Conservation (phyloP, 2,888 invertebrate genomes). For the Aleiodes testaceus region DNA sequence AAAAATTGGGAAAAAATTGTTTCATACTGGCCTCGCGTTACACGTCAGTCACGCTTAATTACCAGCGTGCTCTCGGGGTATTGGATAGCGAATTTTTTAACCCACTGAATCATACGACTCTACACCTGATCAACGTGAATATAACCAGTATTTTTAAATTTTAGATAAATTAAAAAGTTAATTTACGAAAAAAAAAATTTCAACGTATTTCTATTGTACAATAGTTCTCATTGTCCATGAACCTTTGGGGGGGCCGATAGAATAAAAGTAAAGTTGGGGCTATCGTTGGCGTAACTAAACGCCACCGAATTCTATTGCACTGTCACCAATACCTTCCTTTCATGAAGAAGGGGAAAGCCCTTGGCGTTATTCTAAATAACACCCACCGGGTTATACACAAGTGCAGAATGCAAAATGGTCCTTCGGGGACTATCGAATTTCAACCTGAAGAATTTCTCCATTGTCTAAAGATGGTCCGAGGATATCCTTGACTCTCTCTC, state of each 20-base stretch:
- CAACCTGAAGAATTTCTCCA: slow-evolving; percentile 49
- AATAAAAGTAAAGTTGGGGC: slow-evolving; percentile 46
- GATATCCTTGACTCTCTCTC: slow-evolving; percentile 20
- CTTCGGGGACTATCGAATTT: slow-evolving; percentile 54
- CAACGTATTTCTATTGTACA: slow-evolving; percentile 1
- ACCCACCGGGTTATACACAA: slow-evolving; percentile 25
- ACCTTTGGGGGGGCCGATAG: slow-evolving; percentile 16
- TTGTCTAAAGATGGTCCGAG: slow-evolving; percentile 52
- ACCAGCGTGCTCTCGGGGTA: slow-evolving; percentile 45
- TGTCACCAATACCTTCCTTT: slow-evolving; percentile 47
- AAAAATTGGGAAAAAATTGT: slow-evolving; percentile 20
- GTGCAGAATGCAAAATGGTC: slow-evolving; percentile 39
- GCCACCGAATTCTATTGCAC: slow-evolving; percentile 53
- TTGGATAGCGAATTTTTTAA: slow-evolving; percentile 32
- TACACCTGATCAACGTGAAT: neutral
- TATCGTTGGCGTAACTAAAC: slow-evolving; percentile 64
- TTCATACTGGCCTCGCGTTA: slow-evolving; percentile 46
- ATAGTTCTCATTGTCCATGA: neutral
- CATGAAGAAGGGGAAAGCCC: slow-evolving; percentile 47
- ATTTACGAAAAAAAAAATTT: neutral
- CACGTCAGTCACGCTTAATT: slow-evolving; percentile 53
- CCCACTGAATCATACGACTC: slow-evolving; percentile 6
- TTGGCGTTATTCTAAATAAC: slow-evolving; percentile 20
- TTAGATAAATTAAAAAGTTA: neutral
- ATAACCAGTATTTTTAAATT: neutral